Evolutionary conservation across 2,888 invertebrate species (phyloP), one percentile per base, ranked within the genome.

Genomic region (Ochlodes sylvanus): DNA sequence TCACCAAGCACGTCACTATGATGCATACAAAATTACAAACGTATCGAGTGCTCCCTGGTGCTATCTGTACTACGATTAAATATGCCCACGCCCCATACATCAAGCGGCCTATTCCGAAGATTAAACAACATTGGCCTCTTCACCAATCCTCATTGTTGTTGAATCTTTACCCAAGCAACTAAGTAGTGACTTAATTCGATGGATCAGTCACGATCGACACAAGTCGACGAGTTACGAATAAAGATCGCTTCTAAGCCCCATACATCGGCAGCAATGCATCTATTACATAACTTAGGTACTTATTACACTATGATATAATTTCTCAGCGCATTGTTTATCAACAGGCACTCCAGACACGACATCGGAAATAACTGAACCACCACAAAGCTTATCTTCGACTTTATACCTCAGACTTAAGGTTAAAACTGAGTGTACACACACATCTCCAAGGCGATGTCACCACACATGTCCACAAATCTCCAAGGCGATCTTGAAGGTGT

Each of bases 341-440:
- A 32, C 21, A 4, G 14, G 12, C n/a, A 55, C 54, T 55, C 41
- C 2, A 38, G 6, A 14, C 38, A 38, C 4, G 38, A 44, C 7
- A 57, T 57, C 41, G 57, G 57, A 41, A 57, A 41, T 57, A 57
- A 32, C 14, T 32, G 32, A 32, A 32, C 32, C 15, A 41, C 15
- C 10, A n/a, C 15, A 19, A 19, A 7, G 38, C 12, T 57, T 7
- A 57, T 44, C 15, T 41, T 41, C 41, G 6, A 34, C 57, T 14
- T 38, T 57, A 57, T 19, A 12, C 19, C 19, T 12, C n/a, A 2
- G 7, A 19, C 0, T 17, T 57, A 41, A 41, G 57, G 41, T 44
- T 44, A 7, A 57, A 41, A 38, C 6, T 57, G 27, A 2, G 2
- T n/a, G 38, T 9, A 47, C 14, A 10, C 10, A 19, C 2, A 50